Base-by-base conservation (phyloP, 2,888 invertebrate genomes). In the Hypselothyrea guttata region DNA sequence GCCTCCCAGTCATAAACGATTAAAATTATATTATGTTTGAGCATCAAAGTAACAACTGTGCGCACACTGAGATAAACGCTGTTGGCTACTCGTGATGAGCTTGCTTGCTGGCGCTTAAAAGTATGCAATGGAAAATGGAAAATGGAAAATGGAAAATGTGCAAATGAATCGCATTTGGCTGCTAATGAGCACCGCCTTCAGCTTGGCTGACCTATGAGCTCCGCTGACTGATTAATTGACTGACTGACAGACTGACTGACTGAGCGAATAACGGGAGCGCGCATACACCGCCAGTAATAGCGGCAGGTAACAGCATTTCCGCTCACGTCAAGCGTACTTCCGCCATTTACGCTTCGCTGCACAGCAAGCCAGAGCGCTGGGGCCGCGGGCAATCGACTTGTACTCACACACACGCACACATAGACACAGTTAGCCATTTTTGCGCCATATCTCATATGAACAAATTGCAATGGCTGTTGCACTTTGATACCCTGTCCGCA, bases 271-370 rank as follows among this genome's bases (percentile, higher is more conserved):
- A 45, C 7, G 15, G 16, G 11, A 31, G 2, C n/a, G 16, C 30
- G 18, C 33, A 30, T 40, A 15, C 35, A 28, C 16, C 27, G 30
- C 8, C 5, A 22, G n/a, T 37, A 38, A 37, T 3, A 9, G 31
- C 38, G 28, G 40, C 54, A 58, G 76, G 57, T 71, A 72, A 70
- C 58, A 60, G 60, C 58, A 56, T 63, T 76, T 76, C 76, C 81
- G 68, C 51, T 47, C 57, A 70, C 52, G 72, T 63, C 75, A 75
- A 78, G 66, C 58, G 72, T 48, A 70, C 66, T 72, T 75, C 75
- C 75, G 70, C 38, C 16, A 18, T 48, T 59, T 31, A 59, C 42
- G 65, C 64, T 54, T 44, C 64, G 58, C 34, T 49, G 62, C 34
- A 35, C 47, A 15, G 37, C 22, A 40, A 44, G 16, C 35, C 47